Conservation (phyloP, 2,797 vertebrate genomes). For the Myotis findleyi region DNA sequence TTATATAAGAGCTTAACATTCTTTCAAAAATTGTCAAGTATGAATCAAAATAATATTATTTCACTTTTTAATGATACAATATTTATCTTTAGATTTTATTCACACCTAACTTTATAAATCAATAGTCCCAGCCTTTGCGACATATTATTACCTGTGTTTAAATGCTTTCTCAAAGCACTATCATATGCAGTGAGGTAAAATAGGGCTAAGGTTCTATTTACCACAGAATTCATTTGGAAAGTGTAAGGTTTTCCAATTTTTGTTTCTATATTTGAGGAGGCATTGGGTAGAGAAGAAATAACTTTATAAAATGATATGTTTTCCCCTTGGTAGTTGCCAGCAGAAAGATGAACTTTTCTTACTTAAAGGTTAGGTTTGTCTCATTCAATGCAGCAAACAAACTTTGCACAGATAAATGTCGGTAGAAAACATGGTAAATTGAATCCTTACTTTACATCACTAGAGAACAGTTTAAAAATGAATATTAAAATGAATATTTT, state of each 20-base stretch:
- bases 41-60: conserved; percentile 91
- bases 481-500: neutral
- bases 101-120: conserved; percentile 89
- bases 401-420: neutral
- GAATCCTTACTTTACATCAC: conserved; percentile 15
- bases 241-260: conserved; percentile 70
- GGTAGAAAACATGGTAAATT: conserved; percentile 1
- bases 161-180: conserved; percentile 70
- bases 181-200: conserved; percentile 54
- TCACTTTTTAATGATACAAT: conserved; percentile 86
- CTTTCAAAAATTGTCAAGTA: conserved; percentile 89
- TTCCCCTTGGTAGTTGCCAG: neutral
- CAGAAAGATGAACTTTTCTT: conserved; percentile 45
- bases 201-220: conserved; percentile 47
- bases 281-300: conserved; percentile 43
- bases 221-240: conserved; percentile 65
- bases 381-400: neutral
- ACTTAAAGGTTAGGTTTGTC: neutral
- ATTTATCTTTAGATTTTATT: conserved; percentile 86
- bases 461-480: conserved; percentile 21
- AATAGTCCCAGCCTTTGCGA: conserved; percentile 80
- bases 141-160: conserved; percentile 65
- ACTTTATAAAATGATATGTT: conserved; percentile 43
- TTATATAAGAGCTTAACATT: conserved; percentile 88
- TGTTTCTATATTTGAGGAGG: conserved; percentile 68